Evolutionary conservation across 2,113 vertebrate genomes (phyloP).

Genomic region (Atractosteus spatula): DNA sequence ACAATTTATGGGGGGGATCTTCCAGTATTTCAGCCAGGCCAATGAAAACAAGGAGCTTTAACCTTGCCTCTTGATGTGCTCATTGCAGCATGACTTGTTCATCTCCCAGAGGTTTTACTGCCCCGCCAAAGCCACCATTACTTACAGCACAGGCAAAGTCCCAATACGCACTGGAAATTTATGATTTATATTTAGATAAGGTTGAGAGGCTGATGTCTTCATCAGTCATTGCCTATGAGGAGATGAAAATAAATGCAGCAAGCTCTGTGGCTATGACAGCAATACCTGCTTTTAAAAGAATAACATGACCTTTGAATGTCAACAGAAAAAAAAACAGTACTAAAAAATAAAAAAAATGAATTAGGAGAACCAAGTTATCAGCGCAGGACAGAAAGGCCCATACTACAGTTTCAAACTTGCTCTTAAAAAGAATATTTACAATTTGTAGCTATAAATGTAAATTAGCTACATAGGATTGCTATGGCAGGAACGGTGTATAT

Average conservation of each 20-base stretch:
- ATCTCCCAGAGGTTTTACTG: slow-evolving; percentile 43
- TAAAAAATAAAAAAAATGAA: not conserved
- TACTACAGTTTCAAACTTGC: not conserved
- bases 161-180: slow-evolving; percentile 40
- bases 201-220: slow-evolving; percentile 45
- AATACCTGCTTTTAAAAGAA: slow-evolving; percentile 4
- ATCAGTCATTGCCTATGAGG: slow-evolving; percentile 28
- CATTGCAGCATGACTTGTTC: slow-evolving; percentile 33
- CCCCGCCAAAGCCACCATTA: slow-evolving; percentile 41
- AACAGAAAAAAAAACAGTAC: not conserved
- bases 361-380: not conserved
- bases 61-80: slow-evolving; percentile 6
- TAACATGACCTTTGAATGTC: slow-evolving; percentile 13
- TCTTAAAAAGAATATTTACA: too few species aligned
- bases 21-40: slow-evolving; percentile 26
- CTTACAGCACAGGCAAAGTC: slow-evolving; percentile 50
- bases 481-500: too few species aligned
- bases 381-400: not conserved
- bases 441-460: too few species aligned
- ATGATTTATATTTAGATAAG: slow-evolving; percentile 50
- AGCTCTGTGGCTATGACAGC: not conserved
- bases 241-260: slow-evolving; percentile 33
- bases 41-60: slow-evolving; percentile 27
- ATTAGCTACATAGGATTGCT: too few species aligned
- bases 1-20: slow-evolving; percentile 33